These are phyloP conservation scores for Chymomyza fuscimana DNA, from an alignment of 2,888 invertebrate genomes.

Conservation along the genomic window DNA sequence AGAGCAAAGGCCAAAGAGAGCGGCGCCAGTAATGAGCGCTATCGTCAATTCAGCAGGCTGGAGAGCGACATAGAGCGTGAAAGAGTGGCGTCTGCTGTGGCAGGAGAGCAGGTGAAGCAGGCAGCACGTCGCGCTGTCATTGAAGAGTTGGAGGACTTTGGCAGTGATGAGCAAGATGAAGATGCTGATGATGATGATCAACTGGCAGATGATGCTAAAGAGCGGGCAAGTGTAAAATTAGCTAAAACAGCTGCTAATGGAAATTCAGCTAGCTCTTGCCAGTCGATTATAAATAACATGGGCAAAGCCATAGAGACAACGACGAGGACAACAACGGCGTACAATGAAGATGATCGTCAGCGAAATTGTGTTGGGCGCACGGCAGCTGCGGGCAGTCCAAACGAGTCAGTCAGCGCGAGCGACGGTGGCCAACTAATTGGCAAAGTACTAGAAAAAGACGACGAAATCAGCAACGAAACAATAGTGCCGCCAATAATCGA, in stretches of 20 bases:
- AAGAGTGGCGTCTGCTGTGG: not conserved
- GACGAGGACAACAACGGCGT: conserved; percentile 48
- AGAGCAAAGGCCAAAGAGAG: conserved; percentile 23
- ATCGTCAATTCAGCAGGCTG: conserved; percentile 48
- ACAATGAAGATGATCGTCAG: conserved; percentile 49
- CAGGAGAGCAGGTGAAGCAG: not conserved
- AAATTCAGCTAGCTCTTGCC: conserved; percentile 52
- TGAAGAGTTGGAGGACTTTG: conserved; percentile 70
- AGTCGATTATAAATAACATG: conserved; percentile 64
- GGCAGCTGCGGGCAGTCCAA: conserved; percentile 63
- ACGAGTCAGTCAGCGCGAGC: conserved; percentile 70
- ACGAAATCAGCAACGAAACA: conserved; percentile 14
- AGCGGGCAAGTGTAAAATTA: conserved; percentile 65
- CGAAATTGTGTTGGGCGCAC: conserved; percentile 52
- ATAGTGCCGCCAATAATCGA: conserved; percentile 8
- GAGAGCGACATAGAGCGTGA: conserved; percentile 27
- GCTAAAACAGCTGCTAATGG: conserved; percentile 68
- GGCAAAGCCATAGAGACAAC: conserved; percentile 50
- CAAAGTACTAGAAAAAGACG: conserved; percentile 28
- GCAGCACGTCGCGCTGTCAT: conserved; percentile 57
- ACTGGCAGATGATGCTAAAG: conserved; percentile 28
- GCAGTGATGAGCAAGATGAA: conserved; percentile 48
- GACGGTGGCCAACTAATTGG: conserved; percentile 59
- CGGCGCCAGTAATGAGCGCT: conserved; percentile 37
- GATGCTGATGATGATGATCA: conserved; percentile 32